Conservation (phyloP, 2,888 invertebrate species). For the Tachystola acroxantha region DNA sequence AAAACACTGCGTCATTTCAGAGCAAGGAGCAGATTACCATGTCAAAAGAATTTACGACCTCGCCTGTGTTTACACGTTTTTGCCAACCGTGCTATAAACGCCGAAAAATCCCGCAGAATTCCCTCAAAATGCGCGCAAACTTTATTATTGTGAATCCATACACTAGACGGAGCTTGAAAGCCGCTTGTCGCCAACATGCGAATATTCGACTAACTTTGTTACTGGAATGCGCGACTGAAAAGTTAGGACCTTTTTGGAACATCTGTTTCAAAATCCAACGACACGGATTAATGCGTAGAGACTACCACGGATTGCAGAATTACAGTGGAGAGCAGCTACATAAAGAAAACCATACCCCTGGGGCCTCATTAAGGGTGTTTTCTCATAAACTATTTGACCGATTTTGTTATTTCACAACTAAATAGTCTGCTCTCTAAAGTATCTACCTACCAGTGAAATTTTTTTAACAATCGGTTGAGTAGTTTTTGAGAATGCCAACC, state of each 20-base stretch:
- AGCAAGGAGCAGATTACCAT: slow-evolving; percentile 44
- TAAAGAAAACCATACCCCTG: too few species aligned
- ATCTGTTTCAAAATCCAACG: slow-evolving; percentile 2
- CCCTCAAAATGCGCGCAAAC: slow-evolving; percentile 17
- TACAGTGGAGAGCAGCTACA: too few species aligned
- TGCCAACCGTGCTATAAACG: slow-evolving; percentile 36
- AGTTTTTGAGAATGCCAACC: too few species aligned
- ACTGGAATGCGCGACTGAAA: slow-evolving; percentile 1
- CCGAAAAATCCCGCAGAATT: slow-evolving; percentile 33
- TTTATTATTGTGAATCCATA: slow-evolving; percentile 39
- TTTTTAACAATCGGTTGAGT: too few species aligned
- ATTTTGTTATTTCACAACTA: too few species aligned
- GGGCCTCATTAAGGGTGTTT: too few species aligned
- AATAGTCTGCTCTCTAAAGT: too few species aligned
- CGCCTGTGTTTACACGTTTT: slow-evolving; percentile 47
- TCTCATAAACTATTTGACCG: too few species aligned
- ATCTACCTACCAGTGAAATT: too few species aligned
- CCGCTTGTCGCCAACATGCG: slow-evolving; percentile 18
- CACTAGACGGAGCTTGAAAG: slow-evolving; percentile 26
- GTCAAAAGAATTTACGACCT: slow-evolving; percentile 56
- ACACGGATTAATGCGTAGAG: too few species aligned
- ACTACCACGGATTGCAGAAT: too few species aligned
- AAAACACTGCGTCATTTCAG: background rate
- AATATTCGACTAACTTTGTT: slow-evolving; percentile 20
- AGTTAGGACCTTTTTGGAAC: slow-evolving; percentile 1